A percentile compares a stretch with the other conserved stretches of the same genome.
Conservation (phyloP, 2,888 invertebrate genomes). For the Lymantria dispar region DNA sequence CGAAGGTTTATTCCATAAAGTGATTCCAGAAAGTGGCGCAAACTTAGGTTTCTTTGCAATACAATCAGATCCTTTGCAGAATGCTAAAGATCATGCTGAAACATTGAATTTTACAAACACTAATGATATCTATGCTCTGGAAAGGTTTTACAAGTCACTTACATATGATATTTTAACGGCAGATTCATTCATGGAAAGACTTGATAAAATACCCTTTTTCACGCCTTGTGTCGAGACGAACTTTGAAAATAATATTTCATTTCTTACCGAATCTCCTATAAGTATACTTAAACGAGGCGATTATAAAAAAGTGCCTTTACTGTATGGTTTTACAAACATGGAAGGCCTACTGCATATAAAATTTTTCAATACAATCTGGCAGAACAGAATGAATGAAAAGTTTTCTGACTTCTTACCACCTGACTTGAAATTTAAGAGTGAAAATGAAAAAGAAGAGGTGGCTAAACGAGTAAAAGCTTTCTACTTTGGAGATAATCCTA, state of each 20-base stretch:
- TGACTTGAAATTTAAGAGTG: slow-evolving; percentile 42
- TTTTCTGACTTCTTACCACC: slow-evolving; percentile 55
- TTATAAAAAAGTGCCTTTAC: slow-evolving; percentile 42
- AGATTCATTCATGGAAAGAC: neutral
- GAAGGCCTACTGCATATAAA: slow-evolving; percentile 44
- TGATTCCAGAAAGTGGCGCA: slow-evolving; percentile 34
- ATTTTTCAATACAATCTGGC: slow-evolving; percentile 38
- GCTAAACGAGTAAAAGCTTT: slow-evolving; percentile 39
- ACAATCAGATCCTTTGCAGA: slow-evolving; percentile 42
- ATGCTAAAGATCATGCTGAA: slow-evolving; percentile 39
- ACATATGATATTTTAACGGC: neutral
- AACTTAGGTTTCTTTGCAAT: slow-evolving; percentile 31
- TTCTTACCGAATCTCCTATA: slow-evolving; percentile 43
- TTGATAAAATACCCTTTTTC: neutral
- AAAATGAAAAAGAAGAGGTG: slow-evolving; percentile 36
- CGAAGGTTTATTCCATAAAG: slow-evolving; percentile 5
- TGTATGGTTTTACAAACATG: slow-evolving; percentile 54
- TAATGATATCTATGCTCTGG: slow-evolving; percentile 37
- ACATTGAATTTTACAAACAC: slow-evolving; percentile 31
- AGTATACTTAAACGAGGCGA: slow-evolving; percentile 40
- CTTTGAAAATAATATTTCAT: slow-evolving; percentile 25
- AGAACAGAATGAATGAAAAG: slow-evolving; percentile 46
- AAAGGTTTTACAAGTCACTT: slow-evolving; percentile 17
- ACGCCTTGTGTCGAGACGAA: slow-evolving; percentile 6
- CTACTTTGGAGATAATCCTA: slow-evolving; percentile 38